Evolutionary conservation across 2,888 invertebrate species (phyloP).

Genomic region (Neria commutata): DNA sequence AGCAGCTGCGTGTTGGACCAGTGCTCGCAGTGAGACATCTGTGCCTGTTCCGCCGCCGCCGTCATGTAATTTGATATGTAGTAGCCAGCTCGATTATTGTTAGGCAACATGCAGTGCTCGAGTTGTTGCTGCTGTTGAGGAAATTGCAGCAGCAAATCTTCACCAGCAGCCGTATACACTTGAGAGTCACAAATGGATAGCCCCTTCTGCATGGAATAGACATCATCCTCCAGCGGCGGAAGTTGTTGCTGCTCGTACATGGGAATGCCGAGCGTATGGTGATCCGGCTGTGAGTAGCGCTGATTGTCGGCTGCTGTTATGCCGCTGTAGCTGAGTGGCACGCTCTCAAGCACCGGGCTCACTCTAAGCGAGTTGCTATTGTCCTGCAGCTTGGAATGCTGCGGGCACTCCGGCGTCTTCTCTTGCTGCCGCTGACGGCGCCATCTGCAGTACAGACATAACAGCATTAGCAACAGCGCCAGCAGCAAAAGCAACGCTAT

Average conservation of each 20-base stretch:
- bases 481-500: neutral
- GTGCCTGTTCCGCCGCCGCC: slow-evolving; percentile 24
- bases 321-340: neutral
- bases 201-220: slow-evolving; percentile 63
- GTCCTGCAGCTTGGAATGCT: too few species aligned
- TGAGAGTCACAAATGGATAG: slow-evolving; percentile 53
- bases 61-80: slow-evolving; percentile 40
- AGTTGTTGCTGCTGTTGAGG: too few species aligned
- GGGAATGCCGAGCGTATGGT: slow-evolving; percentile 62
- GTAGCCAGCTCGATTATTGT: slow-evolving; percentile 18
- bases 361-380: neutral
- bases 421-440: too few species aligned
- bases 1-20: slow-evolving; percentile 69
- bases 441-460: too few species aligned
- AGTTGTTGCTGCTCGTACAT: slow-evolving; percentile 46
- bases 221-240: slow-evolving; percentile 51
- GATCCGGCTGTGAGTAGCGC: too few species aligned
- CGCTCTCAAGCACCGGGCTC: neutral
- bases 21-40: slow-evolving; percentile 60
- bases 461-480: neutral
- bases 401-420: too few species aligned
- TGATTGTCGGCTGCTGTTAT: neutral
- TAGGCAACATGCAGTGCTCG: neutral
- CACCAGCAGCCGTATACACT: slow-evolving; percentile 15
- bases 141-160: slow-evolving; percentile 12